Base-by-base conservation (phyloP, 2,113 vertebrate genomes). In the Solenodon paradoxus region DNA sequence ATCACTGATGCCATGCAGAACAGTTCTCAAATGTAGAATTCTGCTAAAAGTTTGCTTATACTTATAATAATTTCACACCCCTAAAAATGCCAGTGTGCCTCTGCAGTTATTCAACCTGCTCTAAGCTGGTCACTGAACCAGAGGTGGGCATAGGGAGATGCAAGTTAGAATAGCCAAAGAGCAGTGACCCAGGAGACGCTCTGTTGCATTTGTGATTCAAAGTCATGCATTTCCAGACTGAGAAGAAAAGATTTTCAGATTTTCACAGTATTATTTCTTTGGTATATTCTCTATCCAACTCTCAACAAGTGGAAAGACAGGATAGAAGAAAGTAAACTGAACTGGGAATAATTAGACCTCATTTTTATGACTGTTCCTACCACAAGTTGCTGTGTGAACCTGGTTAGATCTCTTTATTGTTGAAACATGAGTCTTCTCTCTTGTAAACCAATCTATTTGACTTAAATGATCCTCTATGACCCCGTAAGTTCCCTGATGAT, bases 131-230 rank as follows among this genome's bases (percentile, higher is more conserved):
- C 42, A 55, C 26, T n/a, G 20, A 2, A 19, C 4, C 28, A 28
- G 32, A 49, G 72, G 7, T 9, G 5, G 1, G 22, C 64, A 45
- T 32, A 28, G 11, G 1, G 9, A 81, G 51, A 85, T 7, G 26
- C 13, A 49, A 30, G 9, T 35, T 32, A 57, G 6, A 30, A 17
- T 9, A 59, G 17, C 17, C 24, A 15, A 47, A 55, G 12, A 86
- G 24, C 15, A n/a, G 17, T 2, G 2, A 3, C 2, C 11, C 51
- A 2, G 22, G 32, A 47, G 10, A 40, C 10, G 22, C 26, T 5
- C 40, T 28, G 63, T 75, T 88, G 12, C 26, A 38, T 42, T 40
- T 59, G 47, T 66, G 72, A 10, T 22, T 74, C 40, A 64, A 57
- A 78, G 24, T 32, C 42, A 26, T 38, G 16, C 42, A 49, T 16